Evolutionary conservation across 1,140 invertebrate species (phyloP), one percentile per base, ranked within the genome.

Genomic region (Leptoteleia sp.): DNA sequence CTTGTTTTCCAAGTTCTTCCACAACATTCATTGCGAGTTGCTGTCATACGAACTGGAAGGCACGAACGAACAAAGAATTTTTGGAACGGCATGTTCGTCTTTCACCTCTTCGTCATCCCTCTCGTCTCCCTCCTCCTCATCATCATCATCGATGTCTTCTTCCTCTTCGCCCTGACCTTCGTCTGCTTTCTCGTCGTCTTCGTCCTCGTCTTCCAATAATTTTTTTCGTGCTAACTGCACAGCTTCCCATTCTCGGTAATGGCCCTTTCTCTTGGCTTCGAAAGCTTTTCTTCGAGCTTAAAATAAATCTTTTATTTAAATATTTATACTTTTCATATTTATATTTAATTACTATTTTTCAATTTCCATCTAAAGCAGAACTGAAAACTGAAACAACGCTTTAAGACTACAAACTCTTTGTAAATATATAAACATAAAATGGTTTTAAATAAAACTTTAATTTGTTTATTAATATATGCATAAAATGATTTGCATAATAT

Each of bases 211-310:
- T 83, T 97, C 94, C 65, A 96, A 92, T 90, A 98, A 93, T 57
- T 97, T 90, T 89, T 98, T 95, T 79, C 96, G 90, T 1, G 97
- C 96, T 73, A 98, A 88, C 88, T 97, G 95, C 0, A 98, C 94
- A 3, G 96, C 96, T 86, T 97, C 94, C 88, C 96, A 99, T 88
- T 99, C 98, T 88, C 98, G 97, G 89, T 99, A 99, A 87, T 99
- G 98, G 68, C 95, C 93, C 90, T 98, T 98, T 54, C 98, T 91
- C 87, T 98, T 99, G 33, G 94, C 92, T 88, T 97, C 95, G 86
- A 98, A 98, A 67, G 93, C 92, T 84, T 93, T 92, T 75, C 93
- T 91, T 81, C 92, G 91, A 64, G 90, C 94, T 94, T 71, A 62
- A 90, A 86, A n/a, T 73, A 52, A 70, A 52, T 62, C 37, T 47